These are phyloP conservation scores for Cataglyphis altisquamis DNA, from an alignment of 2,888 invertebrate species.

Conservation along the genomic window DNA sequence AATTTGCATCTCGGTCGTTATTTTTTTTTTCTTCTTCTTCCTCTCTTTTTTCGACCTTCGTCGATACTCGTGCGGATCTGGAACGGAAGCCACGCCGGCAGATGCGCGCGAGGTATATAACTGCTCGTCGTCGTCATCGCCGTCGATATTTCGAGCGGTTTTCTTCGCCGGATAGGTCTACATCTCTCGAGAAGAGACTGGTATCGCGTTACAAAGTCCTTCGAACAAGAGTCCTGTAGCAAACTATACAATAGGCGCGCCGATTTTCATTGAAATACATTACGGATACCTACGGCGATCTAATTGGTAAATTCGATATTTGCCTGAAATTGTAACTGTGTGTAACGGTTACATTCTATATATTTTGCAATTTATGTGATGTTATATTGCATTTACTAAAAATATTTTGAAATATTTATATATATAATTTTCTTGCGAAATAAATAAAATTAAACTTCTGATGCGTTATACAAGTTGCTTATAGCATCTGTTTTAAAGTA, in stretches of 20 bases:
- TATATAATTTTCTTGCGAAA: background rate
- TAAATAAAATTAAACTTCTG: background rate
- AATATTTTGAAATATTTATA: background rate
- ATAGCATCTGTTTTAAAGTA: background rate
- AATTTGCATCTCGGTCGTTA: conserved; percentile 79
- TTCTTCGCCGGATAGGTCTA: conserved; percentile 26
- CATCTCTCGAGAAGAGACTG: conserved; percentile 41
- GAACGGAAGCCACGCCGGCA: conserved; percentile 80
- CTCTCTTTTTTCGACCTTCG: conserved; percentile 34
- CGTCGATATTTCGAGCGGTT: conserved; percentile 48
- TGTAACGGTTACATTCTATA: background rate
- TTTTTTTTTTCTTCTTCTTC: conserved; percentile 55
- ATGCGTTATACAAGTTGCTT: background rate
- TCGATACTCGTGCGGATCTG: conserved; percentile 75
- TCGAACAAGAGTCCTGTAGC: conserved; percentile 20
- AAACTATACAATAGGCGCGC: background rate
- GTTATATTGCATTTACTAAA: background rate
- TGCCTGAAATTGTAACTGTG: background rate
- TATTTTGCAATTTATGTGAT: background rate
- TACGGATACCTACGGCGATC: background rate
- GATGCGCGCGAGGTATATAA: conserved; percentile 61
- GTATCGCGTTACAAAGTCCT: conserved; percentile 42
- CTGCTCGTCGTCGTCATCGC: conserved; percentile 26
- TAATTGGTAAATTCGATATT: conserved; percentile 3
- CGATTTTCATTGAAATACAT: conserved; percentile 41